Percentiles rank a stretch among this genome's conserved stretches.
Conservation (phyloP, 2,888 invertebrate species). For the Meteorus colon region DNA sequence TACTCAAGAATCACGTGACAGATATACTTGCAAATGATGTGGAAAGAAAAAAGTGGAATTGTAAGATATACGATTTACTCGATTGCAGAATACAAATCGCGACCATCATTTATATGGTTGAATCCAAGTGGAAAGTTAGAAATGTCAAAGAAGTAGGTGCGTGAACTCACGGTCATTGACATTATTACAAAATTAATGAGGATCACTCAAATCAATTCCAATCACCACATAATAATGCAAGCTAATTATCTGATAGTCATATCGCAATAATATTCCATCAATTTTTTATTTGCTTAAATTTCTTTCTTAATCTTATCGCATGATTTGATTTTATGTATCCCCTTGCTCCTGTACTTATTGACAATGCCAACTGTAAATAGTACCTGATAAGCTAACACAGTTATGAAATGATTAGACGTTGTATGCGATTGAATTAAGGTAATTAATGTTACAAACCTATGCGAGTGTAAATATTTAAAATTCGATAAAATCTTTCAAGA, state of each 20-base stretch:
- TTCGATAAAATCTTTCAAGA: neutral
- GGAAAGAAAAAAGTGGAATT: neutral
- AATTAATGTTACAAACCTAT: neutral
- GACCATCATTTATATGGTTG: neutral
- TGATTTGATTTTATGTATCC: neutral
- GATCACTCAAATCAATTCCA: neutral
- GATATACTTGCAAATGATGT: neutral
- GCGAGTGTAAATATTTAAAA: neutral
- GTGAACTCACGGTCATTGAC: constrained; percentile 10
- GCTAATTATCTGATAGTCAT: too few species aligned
- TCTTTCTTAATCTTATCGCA: neutral
- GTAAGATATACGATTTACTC: constrained; percentile 6
- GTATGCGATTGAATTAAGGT: constrained; percentile 14
- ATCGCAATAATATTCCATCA: too few species aligned
- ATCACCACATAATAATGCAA: too few species aligned
- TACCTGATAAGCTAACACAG: neutral
- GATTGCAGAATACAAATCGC: constrained; percentile 22
- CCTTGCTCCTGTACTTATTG: neutral
- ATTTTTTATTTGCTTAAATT: neutral
- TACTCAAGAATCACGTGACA: constrained; percentile 6
- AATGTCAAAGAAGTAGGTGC: constrained; percentile 21
- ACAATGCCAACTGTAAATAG: neutral
- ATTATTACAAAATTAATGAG: neutral
- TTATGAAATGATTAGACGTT: constrained; percentile 6
- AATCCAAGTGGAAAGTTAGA: constrained; percentile 27